Evolutionary conservation across 2,888 invertebrate species (phyloP).

Genomic region (Leistus spinibarbis): DNA sequence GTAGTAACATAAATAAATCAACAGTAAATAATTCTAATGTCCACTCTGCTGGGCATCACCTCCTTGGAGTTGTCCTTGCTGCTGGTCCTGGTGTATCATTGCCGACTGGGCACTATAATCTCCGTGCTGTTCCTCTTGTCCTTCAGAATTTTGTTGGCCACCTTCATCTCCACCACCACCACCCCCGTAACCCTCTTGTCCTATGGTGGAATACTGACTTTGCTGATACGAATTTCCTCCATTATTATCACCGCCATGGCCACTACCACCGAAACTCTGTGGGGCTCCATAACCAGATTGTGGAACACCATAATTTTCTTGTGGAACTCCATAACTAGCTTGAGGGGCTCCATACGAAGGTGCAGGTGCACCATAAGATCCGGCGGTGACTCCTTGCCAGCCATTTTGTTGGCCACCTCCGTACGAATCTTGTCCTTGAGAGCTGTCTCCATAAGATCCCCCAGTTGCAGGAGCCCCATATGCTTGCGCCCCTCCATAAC

Average conservation of each 20-base stretch:
- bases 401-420: neutral
- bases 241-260: conserved; percentile 48
- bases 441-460: neutral
- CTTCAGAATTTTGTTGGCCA: conserved; percentile 11
- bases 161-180: neutral
- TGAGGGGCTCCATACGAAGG: conserved; percentile 34
- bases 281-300: conserved; percentile 49
- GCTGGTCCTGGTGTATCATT: conserved; percentile 25
- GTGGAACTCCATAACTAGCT: conserved; percentile 49
- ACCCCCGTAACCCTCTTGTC: conserved; percentile 12
- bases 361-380: conserved; percentile 48
- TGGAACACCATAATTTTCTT: conserved; percentile 51
- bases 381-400: conserved; percentile 46
- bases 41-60: conserved; percentile 6
- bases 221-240: conserved; percentile 49
- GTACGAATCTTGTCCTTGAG: conserved; percentile 12
- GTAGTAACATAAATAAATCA: conserved; percentile 13
- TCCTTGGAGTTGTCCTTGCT: conserved; percentile 8
- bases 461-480: neutral
- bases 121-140: conserved; percentile 29
- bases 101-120: conserved; percentile 33
- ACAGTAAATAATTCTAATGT: conserved; percentile 8
- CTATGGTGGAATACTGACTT: conserved; percentile 46
- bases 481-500: neutral
- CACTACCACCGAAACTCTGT: conserved; percentile 52